Evolutionary conservation across 2,113 vertebrate species (phyloP).

Genomic region (Sapayoa aenigma): DNA sequence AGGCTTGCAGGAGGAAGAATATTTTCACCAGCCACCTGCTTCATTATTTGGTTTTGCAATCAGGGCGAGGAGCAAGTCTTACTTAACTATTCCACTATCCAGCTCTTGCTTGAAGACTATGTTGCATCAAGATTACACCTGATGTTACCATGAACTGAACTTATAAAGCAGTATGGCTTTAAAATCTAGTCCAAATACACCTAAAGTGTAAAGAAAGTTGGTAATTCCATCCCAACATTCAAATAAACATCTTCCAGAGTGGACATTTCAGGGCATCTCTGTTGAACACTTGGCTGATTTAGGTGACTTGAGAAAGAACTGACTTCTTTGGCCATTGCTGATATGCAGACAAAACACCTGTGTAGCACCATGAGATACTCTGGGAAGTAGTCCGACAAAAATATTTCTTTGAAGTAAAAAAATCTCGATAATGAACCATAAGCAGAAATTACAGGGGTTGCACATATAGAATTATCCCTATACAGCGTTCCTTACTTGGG

Average conservation of each 20-base stretch:
- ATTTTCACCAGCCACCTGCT: neutral
- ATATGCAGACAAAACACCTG: neutral
- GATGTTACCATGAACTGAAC: neutral
- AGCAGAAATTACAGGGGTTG: neutral
- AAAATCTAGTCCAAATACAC: neutral
- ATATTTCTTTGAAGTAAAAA: neutral
- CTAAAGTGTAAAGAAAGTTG: neutral
- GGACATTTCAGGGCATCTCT: neutral
- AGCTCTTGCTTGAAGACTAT: neutral
- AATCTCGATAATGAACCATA: neutral
- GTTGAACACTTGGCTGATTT: neutral
- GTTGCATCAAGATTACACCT: neutral
- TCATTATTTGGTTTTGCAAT: neutral
- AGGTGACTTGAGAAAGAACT: neutral
- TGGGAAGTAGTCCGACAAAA: neutral
- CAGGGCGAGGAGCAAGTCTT: neutral
- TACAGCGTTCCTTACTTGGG: accelerated
- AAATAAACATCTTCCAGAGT: neutral
- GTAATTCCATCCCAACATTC: neutral
- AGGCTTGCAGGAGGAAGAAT: neutral
- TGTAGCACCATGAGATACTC: neutral
- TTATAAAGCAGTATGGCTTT: neutral
- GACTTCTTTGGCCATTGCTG: neutral
- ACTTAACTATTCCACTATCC: neutral
- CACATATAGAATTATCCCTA: neutral